Percentiles rank a stretch among this genome's conserved stretches.
These are phyloP conservation scores for Lepidurus packardi DNA, from an alignment of 1,140 invertebrate species.

Conservation along the genomic window DNA sequence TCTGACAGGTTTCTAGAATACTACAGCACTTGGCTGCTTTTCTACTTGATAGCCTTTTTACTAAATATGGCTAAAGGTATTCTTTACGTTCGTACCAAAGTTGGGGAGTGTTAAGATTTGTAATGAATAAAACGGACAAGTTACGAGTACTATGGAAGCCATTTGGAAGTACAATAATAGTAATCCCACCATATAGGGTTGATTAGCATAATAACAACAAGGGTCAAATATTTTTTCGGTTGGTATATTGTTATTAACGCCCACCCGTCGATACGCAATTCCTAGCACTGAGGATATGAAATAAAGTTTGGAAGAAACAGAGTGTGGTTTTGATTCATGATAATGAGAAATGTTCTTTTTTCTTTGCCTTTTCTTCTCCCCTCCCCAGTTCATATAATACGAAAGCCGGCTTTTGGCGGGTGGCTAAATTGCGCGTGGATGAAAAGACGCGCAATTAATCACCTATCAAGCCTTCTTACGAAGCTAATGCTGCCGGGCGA, in stretches of 20 bases:
- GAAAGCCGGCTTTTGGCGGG: neutral
- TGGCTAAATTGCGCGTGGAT: neutral
- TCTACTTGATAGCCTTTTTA: no score
- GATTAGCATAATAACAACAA: neutral
- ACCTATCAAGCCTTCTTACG: conserved; percentile 11
- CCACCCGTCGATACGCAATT: conserved; percentile 16
- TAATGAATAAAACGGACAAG: no score
- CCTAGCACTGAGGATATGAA: neutral
- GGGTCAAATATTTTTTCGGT: neutral
- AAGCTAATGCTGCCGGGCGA: neutral
- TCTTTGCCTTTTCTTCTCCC: neutral
- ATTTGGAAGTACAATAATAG: no score
- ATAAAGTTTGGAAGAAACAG: neutral
- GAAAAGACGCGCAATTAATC: conserved; percentile 18
- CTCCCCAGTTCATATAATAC: neutral
- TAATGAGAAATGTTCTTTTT: conserved; percentile 6
- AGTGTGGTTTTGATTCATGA: conserved; percentile 19
- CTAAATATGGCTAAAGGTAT: no score
- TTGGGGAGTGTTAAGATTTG: no score
- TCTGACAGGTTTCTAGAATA: neutral
- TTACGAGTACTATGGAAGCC: no score
- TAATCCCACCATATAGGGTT: no score
- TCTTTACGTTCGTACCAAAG: no score
- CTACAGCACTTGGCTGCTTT: no score
- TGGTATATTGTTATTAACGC: conserved; percentile 11